A percentile compares a stretch with the other conserved stretches of the same genome.
phyloP scores from a whole-genome alignment of 2,797 vertebrate genomes.

The Sebastes taczanowskii region DNA sequence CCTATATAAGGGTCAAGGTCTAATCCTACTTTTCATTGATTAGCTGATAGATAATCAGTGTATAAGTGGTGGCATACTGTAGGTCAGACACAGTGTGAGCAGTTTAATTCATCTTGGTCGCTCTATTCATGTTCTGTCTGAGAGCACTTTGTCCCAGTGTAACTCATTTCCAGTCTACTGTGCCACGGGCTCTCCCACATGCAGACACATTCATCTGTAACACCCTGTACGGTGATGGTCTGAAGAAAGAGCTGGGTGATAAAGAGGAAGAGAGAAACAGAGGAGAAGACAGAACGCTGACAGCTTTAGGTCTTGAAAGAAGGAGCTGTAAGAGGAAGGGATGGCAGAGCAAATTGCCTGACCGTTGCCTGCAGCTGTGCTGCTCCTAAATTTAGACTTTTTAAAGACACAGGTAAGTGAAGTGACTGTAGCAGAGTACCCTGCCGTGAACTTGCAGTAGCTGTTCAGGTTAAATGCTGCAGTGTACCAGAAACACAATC shows the following conservation, averaged over 20 bases:
- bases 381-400: constrained; percentile 55
- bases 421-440: constrained; percentile 7
- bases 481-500: neutral
- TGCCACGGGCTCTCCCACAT: constrained; percentile 40
- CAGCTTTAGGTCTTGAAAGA: constrained; percentile 49
- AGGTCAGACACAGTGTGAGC: neutral
- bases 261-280: constrained; percentile 35
- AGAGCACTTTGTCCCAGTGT: constrained; percentile 29
- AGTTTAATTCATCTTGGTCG: constrained; percentile 34
- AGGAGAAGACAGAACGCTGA: constrained; percentile 30
- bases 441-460: neutral
- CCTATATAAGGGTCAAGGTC: neutral
- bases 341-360: constrained; percentile 40
- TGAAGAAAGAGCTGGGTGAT: constrained; percentile 33
- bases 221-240: constrained; percentile 36
- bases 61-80: neutral
- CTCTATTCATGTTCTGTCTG: constrained; percentile 12
- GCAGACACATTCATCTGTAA: constrained; percentile 52
- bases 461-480: constrained; percentile 4
- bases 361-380: constrained; percentile 33
- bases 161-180: constrained; percentile 42
- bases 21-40: neutral
- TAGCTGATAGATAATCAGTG: neutral
- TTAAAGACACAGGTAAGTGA: constrained; percentile 22
- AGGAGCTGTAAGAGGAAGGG: constrained; percentile 29